A percentile compares a stretch with the other conserved stretches of the same genome.
Evolutionary conservation across 2,113 vertebrate species (phyloP).

Genomic region (Notothenia rossii): DNA sequence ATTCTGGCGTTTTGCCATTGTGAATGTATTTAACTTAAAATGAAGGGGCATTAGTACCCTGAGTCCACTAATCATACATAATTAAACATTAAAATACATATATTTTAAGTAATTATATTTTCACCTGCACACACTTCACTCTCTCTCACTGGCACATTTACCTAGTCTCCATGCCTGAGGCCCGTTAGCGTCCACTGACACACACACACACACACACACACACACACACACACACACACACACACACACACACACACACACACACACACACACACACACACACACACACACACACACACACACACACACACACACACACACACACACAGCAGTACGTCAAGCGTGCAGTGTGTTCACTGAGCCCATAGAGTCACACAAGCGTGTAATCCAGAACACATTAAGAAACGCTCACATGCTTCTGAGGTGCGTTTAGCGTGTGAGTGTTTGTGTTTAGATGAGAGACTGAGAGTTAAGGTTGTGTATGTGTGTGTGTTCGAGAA

Average conservation of each 20-base stretch:
- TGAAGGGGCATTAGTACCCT: slow-evolving; percentile 7
- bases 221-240: slow-evolving; percentile 33
- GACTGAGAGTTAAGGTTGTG: slow-evolving; percentile 35
- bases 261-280: no score
- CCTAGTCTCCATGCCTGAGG: slow-evolving; percentile 2
- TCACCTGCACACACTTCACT: slow-evolving; percentile 13
- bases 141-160: slow-evolving; percentile 7
- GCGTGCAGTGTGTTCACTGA: slow-evolving; percentile 58
- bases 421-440: slow-evolving; percentile 35
- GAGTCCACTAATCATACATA: slow-evolving; percentile 20
- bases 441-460: slow-evolving; percentile 27
- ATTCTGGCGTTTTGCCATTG: neutral
- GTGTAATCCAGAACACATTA: slow-evolving; percentile 64
- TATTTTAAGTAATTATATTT: slow-evolving; percentile 14
- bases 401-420: slow-evolving; percentile 39
- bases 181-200: slow-evolving; percentile 28
- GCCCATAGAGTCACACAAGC: slow-evolving; percentile 65
- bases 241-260: neutral
- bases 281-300: slow-evolving; percentile 43
- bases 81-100: slow-evolving; percentile 29
- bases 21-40: slow-evolving; percentile 15
- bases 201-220: slow-evolving; percentile 24
- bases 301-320: no score
- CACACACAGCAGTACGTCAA: slow-evolving; percentile 34
- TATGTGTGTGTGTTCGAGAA: slow-evolving; percentile 9